Percentiles rank a stretch among this genome's conserved stretches.
These are phyloP conservation scores for Saccopteryx bilineata DNA, from an alignment of 2,113 vertebrate species.

Conservation along the genomic window DNA sequence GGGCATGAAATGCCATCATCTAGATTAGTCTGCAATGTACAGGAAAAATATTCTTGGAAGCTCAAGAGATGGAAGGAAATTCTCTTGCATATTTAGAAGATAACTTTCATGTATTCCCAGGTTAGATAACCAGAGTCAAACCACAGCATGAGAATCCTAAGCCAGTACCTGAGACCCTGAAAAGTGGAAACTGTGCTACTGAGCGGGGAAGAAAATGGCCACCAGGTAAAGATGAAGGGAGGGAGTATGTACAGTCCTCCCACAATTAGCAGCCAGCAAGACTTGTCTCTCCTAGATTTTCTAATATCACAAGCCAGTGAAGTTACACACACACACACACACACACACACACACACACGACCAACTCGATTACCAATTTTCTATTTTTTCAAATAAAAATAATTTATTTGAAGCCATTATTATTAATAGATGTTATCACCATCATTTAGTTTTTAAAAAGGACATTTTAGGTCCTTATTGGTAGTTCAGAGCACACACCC, in stretches of 20 bases:
- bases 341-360: neutral
- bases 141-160: neutral
- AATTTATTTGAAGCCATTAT: constrained; percentile 9
- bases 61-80: constrained; percentile 12
- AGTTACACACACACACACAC: neutral
- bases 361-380: neutral
- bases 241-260: neutral
- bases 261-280: neutral
- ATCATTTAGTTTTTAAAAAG: neutral
- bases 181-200: neutral
- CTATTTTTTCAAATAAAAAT: constrained; percentile 21
- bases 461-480: neutral
- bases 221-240: neutral
- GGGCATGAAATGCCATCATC: neutral
- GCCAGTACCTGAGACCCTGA: neutral
- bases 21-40: constrained; percentile 40
- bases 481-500: no score
- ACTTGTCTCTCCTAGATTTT: neutral
- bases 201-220: neutral
- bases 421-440: neutral
- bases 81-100: neutral
- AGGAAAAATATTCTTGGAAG: constrained; percentile 55
- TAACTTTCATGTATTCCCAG: neutral
- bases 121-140: neutral
- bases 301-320: neutral